phyloP scores from a whole-genome alignment of 1,140 invertebrate species.

The Ceratina australensis region DNA sequence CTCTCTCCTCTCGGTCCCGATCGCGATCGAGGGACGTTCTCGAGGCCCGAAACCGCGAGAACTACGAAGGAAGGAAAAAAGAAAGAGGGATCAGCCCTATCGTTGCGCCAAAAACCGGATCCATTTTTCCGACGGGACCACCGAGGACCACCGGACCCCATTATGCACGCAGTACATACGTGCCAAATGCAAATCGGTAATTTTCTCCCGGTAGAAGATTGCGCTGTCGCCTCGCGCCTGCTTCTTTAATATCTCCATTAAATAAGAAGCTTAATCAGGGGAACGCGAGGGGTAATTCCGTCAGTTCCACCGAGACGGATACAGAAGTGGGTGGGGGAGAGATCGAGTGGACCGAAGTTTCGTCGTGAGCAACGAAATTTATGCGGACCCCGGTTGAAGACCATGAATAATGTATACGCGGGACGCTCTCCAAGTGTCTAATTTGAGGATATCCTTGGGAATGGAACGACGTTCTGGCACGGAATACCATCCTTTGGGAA shows the following conservation, averaged over 20 bases:
- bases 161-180: neutral
- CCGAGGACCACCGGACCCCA: neutral
- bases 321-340: neutral
- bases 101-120: slow-evolving; percentile 36
- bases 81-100: slow-evolving; percentile 16
- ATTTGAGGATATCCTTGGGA: slow-evolving; percentile 52
- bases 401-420: slow-evolving; percentile 58
- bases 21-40: slow-evolving; percentile 56
- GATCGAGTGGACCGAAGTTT: neutral
- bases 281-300: neutral
- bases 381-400: slow-evolving; percentile 14
- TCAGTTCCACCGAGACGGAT: neutral
- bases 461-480: slow-evolving; percentile 17
- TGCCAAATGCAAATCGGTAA: slow-evolving; percentile 4
- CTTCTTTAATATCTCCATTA: slow-evolving; percentile 25
- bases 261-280: slow-evolving; percentile 1
- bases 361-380: slow-evolving; percentile 16
- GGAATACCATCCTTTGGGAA: slow-evolving; percentile 9
- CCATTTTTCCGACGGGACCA: slow-evolving; percentile 33
- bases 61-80: slow-evolving; percentile 17
- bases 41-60: neutral
- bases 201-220: neutral
- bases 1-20: slow-evolving; percentile 30
- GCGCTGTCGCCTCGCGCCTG: neutral
- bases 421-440: slow-evolving; percentile 50